Base-by-base conservation (phyloP, 1,140 invertebrate genomes). In the Lasioglossum albipes region DNA sequence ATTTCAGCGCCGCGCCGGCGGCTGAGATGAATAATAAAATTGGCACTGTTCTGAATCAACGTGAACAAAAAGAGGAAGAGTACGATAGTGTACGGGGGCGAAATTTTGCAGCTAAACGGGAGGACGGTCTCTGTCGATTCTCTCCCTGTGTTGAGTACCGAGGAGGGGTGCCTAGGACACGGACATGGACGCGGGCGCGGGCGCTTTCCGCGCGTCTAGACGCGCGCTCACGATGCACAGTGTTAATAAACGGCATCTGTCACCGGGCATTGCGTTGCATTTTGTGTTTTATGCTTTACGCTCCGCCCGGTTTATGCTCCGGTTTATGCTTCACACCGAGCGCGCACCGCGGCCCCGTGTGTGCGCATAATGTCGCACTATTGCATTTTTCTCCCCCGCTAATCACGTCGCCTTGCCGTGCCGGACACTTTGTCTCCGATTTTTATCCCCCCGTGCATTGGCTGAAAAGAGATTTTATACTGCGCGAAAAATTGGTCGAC, bases 191-290 rank as follows among this genome's bases (percentile, higher is more conserved):
- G n/a, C 6, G n/a, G 18, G 6, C 20, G n/a, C 6, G n/a, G 18
- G 6, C 18, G 31, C 13, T 20, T 27, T 20, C 41, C 7, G 13
- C 31, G 6, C 42, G 42, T n/a, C 42, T 10, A 12, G 79, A 59
- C n/a, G 66, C 57, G 62, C 69, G 76, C 62, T 27, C 45, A 20
- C 81, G 76, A 84, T 82, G 80, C 82, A 71, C 62, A 61, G 85
- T 88, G 89, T 91, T 91, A 92, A 92, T 92, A 92, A 92, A 92
- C 85, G 88, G 89, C 91, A 92, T 92, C 91, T 92, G 91, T 92
- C 91, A 92, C 91, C 89, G 81, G 76, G 88, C 82, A 82, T 89
- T 85, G 87, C 86, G 84, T 88, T 91, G 90, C 90, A 92, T 91
- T 92, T 91, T 89, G 88, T 86, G 85, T 91, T 91, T 92, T 91